Conservation (phyloP, 2,797 vertebrate genomes). For the Coregonus suidteri region DNA sequence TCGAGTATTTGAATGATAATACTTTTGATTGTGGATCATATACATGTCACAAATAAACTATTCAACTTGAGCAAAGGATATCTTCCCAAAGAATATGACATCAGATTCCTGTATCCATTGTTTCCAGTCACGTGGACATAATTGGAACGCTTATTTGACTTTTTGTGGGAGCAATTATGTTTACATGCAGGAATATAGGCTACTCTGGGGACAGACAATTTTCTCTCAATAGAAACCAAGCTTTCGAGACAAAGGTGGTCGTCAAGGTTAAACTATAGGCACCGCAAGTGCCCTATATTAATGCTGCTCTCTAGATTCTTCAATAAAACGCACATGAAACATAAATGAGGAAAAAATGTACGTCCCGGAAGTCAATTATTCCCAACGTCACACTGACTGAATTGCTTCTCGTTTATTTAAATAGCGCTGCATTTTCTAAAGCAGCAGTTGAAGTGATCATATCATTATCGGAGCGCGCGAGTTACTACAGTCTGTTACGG, state of each 20-base stretch:
- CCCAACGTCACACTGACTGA: neutral
- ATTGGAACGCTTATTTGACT: conserved; percentile 1
- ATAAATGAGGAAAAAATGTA: neutral
- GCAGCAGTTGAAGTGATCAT: neutral
- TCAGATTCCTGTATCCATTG: conserved; percentile 20
- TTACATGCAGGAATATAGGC: conserved; percentile 6
- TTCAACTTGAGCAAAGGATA: conserved; percentile 46
- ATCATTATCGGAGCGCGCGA: neutral
- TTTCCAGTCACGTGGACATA: conserved; percentile 31
- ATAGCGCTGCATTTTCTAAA: neutral
- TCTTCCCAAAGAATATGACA: conserved; percentile 21
- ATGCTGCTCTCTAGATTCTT: neutral
- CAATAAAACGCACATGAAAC: neutral
- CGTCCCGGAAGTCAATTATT: neutral
- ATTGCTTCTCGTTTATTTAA: neutral
- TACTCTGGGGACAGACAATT: neutral
- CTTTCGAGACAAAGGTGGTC: neutral
- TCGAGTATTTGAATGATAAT: too few species aligned
- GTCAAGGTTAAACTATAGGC: neutral
- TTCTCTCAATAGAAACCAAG: neutral
- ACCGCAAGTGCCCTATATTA: neutral
- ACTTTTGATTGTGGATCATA: neutral
- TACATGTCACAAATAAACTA: conserved; percentile 56
- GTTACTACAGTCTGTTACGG: neutral
- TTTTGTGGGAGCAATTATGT: neutral